Evolutionary conservation across 1,140 invertebrate species (phyloP), one percentile per base, ranked within the genome.

Genomic region (Heliothis subflexa): DNA sequence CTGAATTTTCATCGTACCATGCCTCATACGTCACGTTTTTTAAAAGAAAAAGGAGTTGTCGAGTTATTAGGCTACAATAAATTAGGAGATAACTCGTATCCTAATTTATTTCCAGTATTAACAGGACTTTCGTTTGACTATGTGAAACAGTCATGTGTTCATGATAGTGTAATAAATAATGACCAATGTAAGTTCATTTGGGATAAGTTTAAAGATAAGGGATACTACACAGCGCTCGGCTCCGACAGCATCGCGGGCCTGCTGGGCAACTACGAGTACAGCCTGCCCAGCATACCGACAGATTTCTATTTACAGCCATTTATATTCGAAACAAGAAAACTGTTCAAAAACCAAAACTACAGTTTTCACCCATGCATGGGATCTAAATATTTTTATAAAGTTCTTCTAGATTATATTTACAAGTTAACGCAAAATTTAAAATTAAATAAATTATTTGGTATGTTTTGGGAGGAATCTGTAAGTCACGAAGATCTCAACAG

Each of bases 231-330:
- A 0, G 96, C 96, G 12, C 97, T 97, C 74, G 96, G 95, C 0
- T 97, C 98, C 93, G 98, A 98, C 88, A 95, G 96, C 0, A 85
- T 90, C 1, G 70, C 74, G 49, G 96, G 96, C 12, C 96, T 97
- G 13, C 96, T 98, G 45, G 96, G 96, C 10, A 96, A 96, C 0
- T 98, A 83, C 96, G 2, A 97, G 96, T 86, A 93, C 93, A 52
- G 97, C 97, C 4, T 98, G 98, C 87, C 95, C 12, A 91, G 96
- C 3, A 95, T 96, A n/a, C 97, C 98, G 0, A 97, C 97, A 0
- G 97, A 98, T 85, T 98, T 97, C 84, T 98, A 98, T 84, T 93
- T 97, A n/a, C 91, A 97, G 18, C 96, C 97, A 0, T 97, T 97
- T 86, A 95, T 97, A 74, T 79, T 71, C 21, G 78, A 96, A n/a